phyloP scores from a whole-genome alignment of 2,888 invertebrate genomes.

The Mycogona germanica region DNA sequence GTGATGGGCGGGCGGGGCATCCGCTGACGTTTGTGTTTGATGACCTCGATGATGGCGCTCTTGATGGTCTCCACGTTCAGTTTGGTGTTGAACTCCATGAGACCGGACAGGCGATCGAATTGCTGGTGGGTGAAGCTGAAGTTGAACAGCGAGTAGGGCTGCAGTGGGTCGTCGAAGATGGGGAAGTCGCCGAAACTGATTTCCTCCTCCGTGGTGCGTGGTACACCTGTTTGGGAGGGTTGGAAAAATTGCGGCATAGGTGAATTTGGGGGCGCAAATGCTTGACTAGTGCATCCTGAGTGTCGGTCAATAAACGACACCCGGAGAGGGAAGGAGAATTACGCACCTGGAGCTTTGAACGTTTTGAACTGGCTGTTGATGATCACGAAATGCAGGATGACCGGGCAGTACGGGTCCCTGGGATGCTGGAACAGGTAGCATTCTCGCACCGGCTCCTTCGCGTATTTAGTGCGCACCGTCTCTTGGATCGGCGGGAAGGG shows the following conservation, averaged over 20 bases:
- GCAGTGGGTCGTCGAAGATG: constrained; percentile 35
- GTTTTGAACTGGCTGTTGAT: constrained; percentile 35
- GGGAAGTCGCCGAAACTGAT: constrained; percentile 35
- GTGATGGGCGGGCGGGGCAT: constrained; percentile 23
- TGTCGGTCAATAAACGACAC: background rate
- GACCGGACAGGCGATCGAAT: constrained; percentile 35
- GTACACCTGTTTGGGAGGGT: constrained; percentile 30
- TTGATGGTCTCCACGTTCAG: constrained; percentile 33
- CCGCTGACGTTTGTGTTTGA: constrained; percentile 25
- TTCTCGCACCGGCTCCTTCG: constrained; percentile 34
- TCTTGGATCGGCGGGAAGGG: constrained; percentile 37
- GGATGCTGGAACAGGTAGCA: constrained; percentile 37
- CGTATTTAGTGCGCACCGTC: constrained; percentile 27
- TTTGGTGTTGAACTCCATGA: constrained; percentile 37
- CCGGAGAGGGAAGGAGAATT: background rate
- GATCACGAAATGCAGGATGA: constrained; percentile 37
- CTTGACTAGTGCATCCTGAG: too few relatives aligned
- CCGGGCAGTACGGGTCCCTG: constrained; percentile 34
- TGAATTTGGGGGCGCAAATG: background rate
- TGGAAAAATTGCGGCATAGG: background rate
- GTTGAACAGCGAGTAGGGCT: constrained; percentile 38
- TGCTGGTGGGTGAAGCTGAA: constrained; percentile 34
- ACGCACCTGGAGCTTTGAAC: constrained; percentile 34
- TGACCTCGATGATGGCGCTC: constrained; percentile 28
- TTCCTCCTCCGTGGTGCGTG: constrained; percentile 34